phyloP scores from a whole-genome alignment of 1,140 invertebrate genomes.

The Diorhabda carinulata region DNA sequence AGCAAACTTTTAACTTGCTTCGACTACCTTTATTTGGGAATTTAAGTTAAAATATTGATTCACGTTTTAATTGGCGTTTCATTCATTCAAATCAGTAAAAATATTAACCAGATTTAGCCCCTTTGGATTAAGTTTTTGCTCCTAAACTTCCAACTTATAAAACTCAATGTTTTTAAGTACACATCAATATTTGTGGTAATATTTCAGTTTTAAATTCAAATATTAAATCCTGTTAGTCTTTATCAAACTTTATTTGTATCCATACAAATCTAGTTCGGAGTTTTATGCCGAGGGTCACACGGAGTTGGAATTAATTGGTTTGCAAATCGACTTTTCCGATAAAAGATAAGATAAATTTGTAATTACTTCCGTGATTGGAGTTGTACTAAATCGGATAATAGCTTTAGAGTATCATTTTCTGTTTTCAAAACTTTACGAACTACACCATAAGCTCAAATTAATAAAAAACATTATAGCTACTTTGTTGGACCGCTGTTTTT shows the following conservation, averaged over 20 bases:
- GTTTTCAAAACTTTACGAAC: not conserved
- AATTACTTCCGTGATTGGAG: slow-evolving; percentile 33
- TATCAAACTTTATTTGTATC: too few species aligned
- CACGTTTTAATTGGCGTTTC: too few species aligned
- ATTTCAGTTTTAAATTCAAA: too few species aligned
- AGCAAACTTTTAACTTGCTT: slow-evolving; percentile 19
- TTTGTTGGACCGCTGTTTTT: too few species aligned
- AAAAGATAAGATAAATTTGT: slow-evolving; percentile 32
- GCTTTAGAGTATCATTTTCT: slow-evolving; percentile 15
- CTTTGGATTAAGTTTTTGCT: too few species aligned
- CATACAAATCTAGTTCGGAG: not conserved
- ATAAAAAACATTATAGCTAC: not conserved
- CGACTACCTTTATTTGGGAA: slow-evolving; percentile 25
- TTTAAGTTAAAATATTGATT: not conserved
- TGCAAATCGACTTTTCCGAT: slow-evolving; percentile 31
- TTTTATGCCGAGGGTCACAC: slow-evolving; percentile 16
- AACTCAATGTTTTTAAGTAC: too few species aligned
- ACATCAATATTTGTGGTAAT: too few species aligned
- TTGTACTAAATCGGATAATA: slow-evolving; percentile 29
- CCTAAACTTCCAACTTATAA: too few species aligned
- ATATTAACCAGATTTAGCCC: too few species aligned
- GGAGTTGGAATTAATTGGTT: slow-evolving; percentile 30
- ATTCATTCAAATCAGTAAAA: too few species aligned
- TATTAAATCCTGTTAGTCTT: too few species aligned
- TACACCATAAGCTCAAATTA: slow-evolving; percentile 5